These are phyloP conservation scores for Parnassius mnemosyne DNA, from an alignment of 2,888 invertebrate genomes.

Conservation along the genomic window DNA sequence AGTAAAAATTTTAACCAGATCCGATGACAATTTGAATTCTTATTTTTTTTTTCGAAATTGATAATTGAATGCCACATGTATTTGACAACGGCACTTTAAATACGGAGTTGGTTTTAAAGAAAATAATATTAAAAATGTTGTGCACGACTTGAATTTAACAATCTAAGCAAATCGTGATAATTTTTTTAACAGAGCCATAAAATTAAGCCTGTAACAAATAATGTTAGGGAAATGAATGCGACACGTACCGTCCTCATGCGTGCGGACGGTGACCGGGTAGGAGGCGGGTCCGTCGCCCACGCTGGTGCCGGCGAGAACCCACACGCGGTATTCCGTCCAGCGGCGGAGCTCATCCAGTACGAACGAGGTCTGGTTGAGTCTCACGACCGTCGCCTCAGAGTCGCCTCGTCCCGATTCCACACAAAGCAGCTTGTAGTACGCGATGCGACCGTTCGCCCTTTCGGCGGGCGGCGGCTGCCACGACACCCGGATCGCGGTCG, in stretches of 20 bases:
- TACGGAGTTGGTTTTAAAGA: too few relatives aligned
- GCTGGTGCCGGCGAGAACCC: constrained; percentile 97
- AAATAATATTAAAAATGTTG: too few relatives aligned
- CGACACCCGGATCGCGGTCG: constrained; percentile 92
- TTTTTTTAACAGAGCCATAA: constrained; percentile 35
- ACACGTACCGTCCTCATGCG: constrained; percentile 99
- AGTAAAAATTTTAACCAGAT: too few relatives aligned
- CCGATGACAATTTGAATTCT: too few relatives aligned
- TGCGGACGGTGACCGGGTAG: constrained; percentile 94
- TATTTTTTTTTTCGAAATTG: too few relatives aligned
- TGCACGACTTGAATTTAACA: too few relatives aligned
- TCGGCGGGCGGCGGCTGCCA: constrained; percentile 97
- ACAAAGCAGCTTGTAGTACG: constrained; percentile 96
- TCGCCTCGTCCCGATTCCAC: constrained; percentile 92
- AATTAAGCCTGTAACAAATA: constrained; percentile 42
- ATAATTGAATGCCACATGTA: too few relatives aligned
- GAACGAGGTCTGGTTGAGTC: constrained; percentile 89
- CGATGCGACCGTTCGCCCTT: constrained; percentile 94
- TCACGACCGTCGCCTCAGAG: constrained; percentile 90
- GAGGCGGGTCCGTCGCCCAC: constrained; percentile 98
- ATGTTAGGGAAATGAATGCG: constrained; percentile 28
- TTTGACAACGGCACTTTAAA: too few relatives aligned
- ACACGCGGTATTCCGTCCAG: constrained; percentile 98
- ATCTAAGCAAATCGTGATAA: too few relatives aligned
- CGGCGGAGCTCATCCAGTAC: constrained; percentile 93